Evolutionary conservation across 92 coral and sea anemone genomes (phyloP).

Genomic region (Epizoanthus fatuus): DNA sequence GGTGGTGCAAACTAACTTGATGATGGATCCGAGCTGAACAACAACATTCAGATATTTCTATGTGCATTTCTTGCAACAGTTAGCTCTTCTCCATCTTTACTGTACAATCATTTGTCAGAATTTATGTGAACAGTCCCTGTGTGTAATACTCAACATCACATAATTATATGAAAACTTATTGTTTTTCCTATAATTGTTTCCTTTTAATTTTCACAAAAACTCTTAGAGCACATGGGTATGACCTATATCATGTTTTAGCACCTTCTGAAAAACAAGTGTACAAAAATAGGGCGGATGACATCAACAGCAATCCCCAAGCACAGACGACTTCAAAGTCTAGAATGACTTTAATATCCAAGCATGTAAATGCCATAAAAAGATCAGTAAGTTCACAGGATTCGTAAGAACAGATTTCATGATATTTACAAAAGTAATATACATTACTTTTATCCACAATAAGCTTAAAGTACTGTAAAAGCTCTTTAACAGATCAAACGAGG

Average conservation of each 20-base stretch:
- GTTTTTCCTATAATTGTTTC: too few relatives aligned
- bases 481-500: too few relatives aligned
- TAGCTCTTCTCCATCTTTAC: too few relatives aligned
- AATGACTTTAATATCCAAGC: not conserved
- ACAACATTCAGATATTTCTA: too few relatives aligned
- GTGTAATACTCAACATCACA: too few relatives aligned
- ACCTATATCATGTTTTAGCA: not conserved
- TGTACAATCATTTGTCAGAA: too few relatives aligned
- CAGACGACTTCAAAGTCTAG: not conserved
- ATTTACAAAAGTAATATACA: not conserved
- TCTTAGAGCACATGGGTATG: not conserved
- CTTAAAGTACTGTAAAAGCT: not conserved
- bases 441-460: not conserved
- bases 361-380: conserved; percentile 6
- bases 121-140: too few relatives aligned
- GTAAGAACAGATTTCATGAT: not conserved
- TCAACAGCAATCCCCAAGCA: not conserved
- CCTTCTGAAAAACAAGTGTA: not conserved
- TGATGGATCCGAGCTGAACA: too few relatives aligned
- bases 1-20: too few relatives aligned
- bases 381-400: not conserved
- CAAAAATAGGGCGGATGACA: not conserved
- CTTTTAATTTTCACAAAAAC: not conserved
- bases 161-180: too few relatives aligned
- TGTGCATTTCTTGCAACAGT: too few relatives aligned